These are phyloP conservation scores for Lepidostoma basale DNA, from an alignment of 1,140 invertebrate species.

Conservation along the genomic window DNA sequence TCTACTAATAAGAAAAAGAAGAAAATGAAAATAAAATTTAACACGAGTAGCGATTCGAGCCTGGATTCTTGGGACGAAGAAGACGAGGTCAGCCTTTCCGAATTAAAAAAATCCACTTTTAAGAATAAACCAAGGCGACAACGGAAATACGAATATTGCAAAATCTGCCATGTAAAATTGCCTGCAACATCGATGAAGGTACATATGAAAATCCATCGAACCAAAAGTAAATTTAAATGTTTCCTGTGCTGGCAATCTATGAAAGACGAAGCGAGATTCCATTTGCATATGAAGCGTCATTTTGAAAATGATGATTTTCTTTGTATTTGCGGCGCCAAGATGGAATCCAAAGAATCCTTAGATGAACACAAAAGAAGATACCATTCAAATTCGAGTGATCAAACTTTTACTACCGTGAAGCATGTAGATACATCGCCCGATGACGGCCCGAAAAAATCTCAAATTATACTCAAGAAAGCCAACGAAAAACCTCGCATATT, in stretches of 20 bases:
- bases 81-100: background rate
- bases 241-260: background rate
- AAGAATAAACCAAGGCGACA: background rate
- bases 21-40: too few species aligned
- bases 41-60: too few species aligned
- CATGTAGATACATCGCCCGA: background rate
- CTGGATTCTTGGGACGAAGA: background rate
- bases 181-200: background rate
- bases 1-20: too few species aligned
- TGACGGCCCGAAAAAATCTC: background rate
- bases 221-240: background rate
- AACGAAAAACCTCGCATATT: background rate
- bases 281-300: constrained; percentile 10
- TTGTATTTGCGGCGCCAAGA: constrained; percentile 2
- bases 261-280: background rate
- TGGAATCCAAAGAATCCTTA: background rate
- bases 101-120: background rate
- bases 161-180: background rate
- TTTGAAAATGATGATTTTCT: constrained; percentile 16
- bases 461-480: background rate
- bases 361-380: constrained; percentile 6
- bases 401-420: background rate
- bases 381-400: background rate
- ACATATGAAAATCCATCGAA: background rate
- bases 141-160: background rate